Base-by-base conservation (phyloP, 2,113 vertebrate genomes). In the Hemicordylus capensis region DNA sequence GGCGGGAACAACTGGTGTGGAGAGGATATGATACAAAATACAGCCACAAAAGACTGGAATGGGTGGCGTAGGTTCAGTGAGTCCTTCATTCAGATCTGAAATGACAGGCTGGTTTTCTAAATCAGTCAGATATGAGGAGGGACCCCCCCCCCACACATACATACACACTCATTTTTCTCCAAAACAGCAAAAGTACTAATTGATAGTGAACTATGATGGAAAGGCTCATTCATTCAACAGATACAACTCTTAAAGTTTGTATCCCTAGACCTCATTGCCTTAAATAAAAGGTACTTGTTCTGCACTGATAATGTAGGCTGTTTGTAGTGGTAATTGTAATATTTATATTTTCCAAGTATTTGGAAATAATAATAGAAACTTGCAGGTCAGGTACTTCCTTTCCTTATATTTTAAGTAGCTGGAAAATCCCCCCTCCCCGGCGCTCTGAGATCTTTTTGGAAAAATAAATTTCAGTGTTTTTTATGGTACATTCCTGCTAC, bases 11-110 rank as follows among this genome's bases (percentile, higher is more conserved):
- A n/a, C n/a, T n/a, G n/a, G n/a, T n/a, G n/a, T n/a, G 37, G 58
- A 89, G 80, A 83, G 78, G 89, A 80, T 86, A 59, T 86, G 73
- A 42, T 72, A 5, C 91, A 78, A 91, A 92, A 87, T 90, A 85
- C 44, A 51, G 85, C 75, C 90, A 89, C 6, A 76, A 91, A 93
- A 92, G 4, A 83, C 85, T 67, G 76, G 51, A 37, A 58, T 58
- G 11, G 59, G 22, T 48, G 4, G 37, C 15, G 34, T 72, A 83
- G 64, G 31, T 37, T 39, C 34, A 54, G 24, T 22, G 28, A 70
- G 80, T 83, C 81, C 83, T 85, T 76, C 2, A 85, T 88, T 82
- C 4, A 74, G 79, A 67, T 90, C 84, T 83, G 92, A 83, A 92
- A 91, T 86, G 28, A 87, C 82, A 6, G 44, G 85, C 89, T 76